A percentile compares a stretch with the other conserved stretches of the same genome.
Conservation (phyloP, 2,888 invertebrate species). For the Hetaerina titia region DNA sequence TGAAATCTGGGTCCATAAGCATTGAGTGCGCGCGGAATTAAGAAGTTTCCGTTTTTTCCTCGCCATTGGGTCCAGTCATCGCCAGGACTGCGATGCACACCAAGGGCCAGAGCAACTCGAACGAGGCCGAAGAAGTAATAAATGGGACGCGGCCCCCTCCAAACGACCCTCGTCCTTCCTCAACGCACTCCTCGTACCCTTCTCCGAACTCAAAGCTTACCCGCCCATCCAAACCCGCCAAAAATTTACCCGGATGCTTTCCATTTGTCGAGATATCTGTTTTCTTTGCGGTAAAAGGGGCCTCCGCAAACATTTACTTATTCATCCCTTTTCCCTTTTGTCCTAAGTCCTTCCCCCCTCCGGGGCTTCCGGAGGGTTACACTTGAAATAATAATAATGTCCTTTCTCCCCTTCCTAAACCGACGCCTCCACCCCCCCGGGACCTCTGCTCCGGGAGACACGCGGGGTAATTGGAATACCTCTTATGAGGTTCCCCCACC, state of each 20-base stretch:
- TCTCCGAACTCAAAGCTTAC: too few relatives aligned
- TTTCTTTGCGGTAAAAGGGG: background rate
- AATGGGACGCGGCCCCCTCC: background rate
- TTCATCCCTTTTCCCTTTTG: background rate
- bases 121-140: too few relatives aligned
- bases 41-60: too few relatives aligned
- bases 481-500: background rate
- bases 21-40: too few relatives aligned
- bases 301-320: background rate
- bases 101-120: too few relatives aligned
- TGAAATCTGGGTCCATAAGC: too few relatives aligned
- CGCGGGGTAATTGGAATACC: background rate
- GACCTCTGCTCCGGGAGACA: background rate
- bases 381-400: slow-evolving; percentile 25
- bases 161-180: background rate
- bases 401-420: background rate
- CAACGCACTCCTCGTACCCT: background rate
- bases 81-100: too few relatives aligned
- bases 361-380: background rate
- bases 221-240: background rate
- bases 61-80: too few relatives aligned
- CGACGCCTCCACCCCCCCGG: background rate
- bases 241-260: background rate
- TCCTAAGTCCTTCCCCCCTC: background rate
- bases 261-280: background rate